Percentiles rank a stretch among this genome's conserved stretches.
These are phyloP conservation scores for Labeo rohita DNA, from an alignment of 2,113 vertebrate genomes.

Conservation along the genomic window DNA sequence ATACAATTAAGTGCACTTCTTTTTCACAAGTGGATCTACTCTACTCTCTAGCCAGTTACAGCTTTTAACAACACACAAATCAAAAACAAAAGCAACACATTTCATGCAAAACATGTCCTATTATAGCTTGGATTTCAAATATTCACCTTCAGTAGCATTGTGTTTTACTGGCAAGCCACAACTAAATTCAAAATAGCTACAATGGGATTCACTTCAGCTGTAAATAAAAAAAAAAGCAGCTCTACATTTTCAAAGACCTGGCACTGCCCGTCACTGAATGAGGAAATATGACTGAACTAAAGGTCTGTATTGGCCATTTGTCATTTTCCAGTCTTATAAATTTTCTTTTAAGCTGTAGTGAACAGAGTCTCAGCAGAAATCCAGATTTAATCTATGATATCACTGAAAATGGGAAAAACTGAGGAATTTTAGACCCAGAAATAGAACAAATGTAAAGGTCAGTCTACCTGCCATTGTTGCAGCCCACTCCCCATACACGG, in stretches of 20 bases:
- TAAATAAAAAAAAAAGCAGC: neutral
- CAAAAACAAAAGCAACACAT: constrained; percentile 8
- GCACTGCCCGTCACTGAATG: neutral
- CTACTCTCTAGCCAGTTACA: neutral
- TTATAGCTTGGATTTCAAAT: neutral
- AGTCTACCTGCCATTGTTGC: constrained; percentile 88
- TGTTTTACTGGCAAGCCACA: constrained; percentile 27
- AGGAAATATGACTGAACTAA: neutral
- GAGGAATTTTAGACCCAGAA: neutral
- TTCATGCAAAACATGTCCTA: neutral
- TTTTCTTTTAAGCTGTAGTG: neutral
- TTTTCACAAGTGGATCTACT: neutral
- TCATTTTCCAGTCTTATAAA: neutral
- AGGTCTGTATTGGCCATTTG: neutral
- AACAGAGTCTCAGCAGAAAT: neutral
- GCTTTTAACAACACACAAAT: constrained; percentile 5
- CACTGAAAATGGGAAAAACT: neutral
- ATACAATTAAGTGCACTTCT: neutral
- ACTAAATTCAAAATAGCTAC: constrained; percentile 46
- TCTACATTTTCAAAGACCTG: neutral
- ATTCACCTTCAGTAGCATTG: neutral
- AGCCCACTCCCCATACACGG: constrained; percentile 96
- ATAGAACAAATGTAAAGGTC: neutral
- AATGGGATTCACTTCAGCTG: constrained; percentile 23
- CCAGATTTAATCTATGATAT: neutral